phyloP scores from a whole-genome alignment of 2,888 invertebrate genomes.

The Chrysomela aeneicollis region DNA sequence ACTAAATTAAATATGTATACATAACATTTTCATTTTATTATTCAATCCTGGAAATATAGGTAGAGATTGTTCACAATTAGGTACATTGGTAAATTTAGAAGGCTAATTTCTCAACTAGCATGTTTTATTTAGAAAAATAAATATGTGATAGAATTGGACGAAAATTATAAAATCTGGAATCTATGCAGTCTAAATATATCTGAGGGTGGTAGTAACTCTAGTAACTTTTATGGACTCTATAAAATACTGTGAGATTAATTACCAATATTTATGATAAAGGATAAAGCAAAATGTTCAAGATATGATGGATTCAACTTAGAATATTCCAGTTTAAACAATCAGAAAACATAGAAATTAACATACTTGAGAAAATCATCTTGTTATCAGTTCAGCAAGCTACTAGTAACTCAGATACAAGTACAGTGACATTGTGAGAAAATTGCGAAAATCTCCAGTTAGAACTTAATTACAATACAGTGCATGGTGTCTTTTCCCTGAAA shows the following conservation, averaged over 20 bases:
- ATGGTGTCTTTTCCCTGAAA: conserved; percentile 92
- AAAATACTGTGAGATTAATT: no score
- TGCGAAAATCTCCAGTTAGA: neutral
- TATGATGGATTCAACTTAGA: no score
- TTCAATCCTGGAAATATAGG: neutral
- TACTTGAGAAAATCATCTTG: no score
- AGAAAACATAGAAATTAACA: no score
- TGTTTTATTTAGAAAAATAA: neutral
- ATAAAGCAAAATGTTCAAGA: no score
- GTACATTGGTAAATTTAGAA: neutral
- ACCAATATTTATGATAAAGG: no score
- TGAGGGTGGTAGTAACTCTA: no score
- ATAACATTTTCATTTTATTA: conserved; percentile 2
- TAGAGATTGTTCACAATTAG: neutral
- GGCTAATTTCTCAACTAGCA: neutral
- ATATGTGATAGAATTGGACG: neutral
- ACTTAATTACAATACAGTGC: conserved; percentile 77
- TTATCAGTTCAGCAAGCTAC: neutral
- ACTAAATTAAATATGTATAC: conserved; percentile 16
- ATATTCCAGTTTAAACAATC: no score
- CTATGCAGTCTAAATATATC: no score
- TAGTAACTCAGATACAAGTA: neutral
- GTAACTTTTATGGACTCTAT: no score
- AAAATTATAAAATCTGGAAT: neutral
- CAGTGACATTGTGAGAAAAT: neutral